These are phyloP conservation scores for Epirrhoe tristata DNA, from an alignment of 2,888 invertebrate species.

Conservation along the genomic window DNA sequence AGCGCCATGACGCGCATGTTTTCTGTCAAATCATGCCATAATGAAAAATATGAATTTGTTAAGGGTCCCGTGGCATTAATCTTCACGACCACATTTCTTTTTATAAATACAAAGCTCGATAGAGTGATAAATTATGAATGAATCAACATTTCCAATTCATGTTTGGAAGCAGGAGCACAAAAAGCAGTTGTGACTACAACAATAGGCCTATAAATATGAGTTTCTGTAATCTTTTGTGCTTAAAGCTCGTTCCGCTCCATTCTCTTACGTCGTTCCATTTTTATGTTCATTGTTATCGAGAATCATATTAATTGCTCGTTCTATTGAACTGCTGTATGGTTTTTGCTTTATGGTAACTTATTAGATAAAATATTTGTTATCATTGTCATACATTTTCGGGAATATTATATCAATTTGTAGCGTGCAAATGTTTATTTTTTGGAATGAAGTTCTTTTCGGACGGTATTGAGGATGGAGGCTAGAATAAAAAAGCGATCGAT, in stretches of 20 bases:
- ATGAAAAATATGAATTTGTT: slow-evolving; percentile 76
- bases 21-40: slow-evolving; percentile 76
- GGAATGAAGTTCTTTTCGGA: too few species aligned
- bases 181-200: slow-evolving; percentile 68
- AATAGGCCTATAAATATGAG: slow-evolving; percentile 80
- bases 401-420: not conserved
- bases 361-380: slow-evolving; percentile 27
- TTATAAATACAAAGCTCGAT: slow-evolving; percentile 75
- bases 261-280: slow-evolving; percentile 58
- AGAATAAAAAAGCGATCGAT: too few species aligned
- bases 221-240: slow-evolving; percentile 70
- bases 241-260: slow-evolving; percentile 57
- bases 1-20: slow-evolving; percentile 69
- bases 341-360: slow-evolving; percentile 21
- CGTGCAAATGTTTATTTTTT: not conserved
- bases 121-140: slow-evolving; percentile 81
- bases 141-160: slow-evolving; percentile 72
- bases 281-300: slow-evolving; percentile 61
- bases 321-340: slow-evolving; percentile 46
- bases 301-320: slow-evolving; percentile 60
- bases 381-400: not conserved
- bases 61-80: slow-evolving; percentile 65
- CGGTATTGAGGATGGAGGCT: too few species aligned
- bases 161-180: slow-evolving; percentile 67
- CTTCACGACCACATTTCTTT: slow-evolving; percentile 65